Base-by-base conservation (phyloP, 2,797 vertebrate species). In the Lacerta agilis region DNA sequence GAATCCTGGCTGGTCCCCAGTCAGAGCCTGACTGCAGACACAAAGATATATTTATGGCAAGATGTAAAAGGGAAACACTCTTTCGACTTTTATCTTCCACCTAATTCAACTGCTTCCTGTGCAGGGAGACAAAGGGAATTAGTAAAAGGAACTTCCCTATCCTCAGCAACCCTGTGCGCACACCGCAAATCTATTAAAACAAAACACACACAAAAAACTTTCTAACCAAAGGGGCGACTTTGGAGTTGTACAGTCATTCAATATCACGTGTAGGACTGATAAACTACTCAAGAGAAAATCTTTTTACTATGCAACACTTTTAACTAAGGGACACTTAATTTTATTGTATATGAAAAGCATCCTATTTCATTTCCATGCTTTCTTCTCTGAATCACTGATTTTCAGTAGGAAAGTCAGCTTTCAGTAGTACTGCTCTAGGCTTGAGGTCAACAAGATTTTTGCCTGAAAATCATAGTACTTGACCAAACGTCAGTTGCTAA, bases 1-100 rank as follows among this genome's bases (percentile, higher is more conserved):
- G 97, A 97, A 96, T 96, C 93, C 96, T 97, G 97, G 97, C 97
- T 95, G 94, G 92, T 96, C 96, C 97, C 97, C 97, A 97, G 97
- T 96, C 92, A 78, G 94, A 96, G 95, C 94, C 94, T 97, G 96
- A 97, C 93, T 95, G 93, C 85, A 96, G 95, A 94, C 93, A 94
- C 84, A 95, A 92, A 94, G 92, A 94, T 94, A 94, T 75, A 94
- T 96, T 91, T 86, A 91, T 80, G 91, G 87, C 3, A 29, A 90
- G 80, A 93, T 95, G 90, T 2, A 5, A 89, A 96, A 95, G 85
- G 67, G 88, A 90, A 92, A 90, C 78, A 82, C 80, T 91, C 88
- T 92, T 92, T 95, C 77, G 79, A 92, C 81, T 93, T 94, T 90
- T 89, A 92, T 93, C 91, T 95, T 89, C 76, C 85, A 93, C 45